These are phyloP conservation scores for Grallaria varia DNA, from an alignment of 2,113 vertebrate genomes.

Conservation along the genomic window DNA sequence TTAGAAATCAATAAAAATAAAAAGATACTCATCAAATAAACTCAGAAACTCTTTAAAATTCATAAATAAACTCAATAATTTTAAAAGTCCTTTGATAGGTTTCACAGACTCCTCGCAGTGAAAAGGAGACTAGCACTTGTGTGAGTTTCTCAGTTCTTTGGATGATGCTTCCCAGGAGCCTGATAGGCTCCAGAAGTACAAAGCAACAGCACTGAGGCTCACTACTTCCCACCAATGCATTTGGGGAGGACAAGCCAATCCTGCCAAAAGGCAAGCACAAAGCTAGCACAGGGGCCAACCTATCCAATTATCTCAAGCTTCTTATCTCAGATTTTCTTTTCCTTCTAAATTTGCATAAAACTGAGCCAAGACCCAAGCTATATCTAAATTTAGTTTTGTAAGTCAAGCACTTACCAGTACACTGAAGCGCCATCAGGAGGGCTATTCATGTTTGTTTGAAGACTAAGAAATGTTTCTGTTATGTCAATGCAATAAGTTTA, in stretches of 20 bases:
- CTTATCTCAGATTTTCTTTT: neutral
- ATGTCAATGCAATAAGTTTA: neutral
- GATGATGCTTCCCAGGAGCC: neutral
- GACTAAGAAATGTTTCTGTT: neutral
- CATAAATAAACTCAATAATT: neutral
- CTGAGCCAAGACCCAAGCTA: neutral
- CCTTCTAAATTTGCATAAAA: neutral
- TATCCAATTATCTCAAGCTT: neutral
- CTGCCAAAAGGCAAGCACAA: neutral
- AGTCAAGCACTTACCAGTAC: neutral
- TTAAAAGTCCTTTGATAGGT: neutral
- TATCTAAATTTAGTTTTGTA: neutral
- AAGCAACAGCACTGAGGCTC: neutral
- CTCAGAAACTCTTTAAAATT: neutral
- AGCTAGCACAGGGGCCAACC: neutral
- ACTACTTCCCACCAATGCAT: neutral
- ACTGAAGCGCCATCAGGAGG: neutral
- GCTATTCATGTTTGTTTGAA: fast-evolving
- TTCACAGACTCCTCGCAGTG: neutral
- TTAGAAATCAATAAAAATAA: neutral
- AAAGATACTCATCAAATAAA: neutral
- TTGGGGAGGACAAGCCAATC: neutral
- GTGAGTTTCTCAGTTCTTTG: neutral
- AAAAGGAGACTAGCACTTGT: neutral
- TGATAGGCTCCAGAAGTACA: neutral